phyloP scores from a whole-genome alignment of 2,888 invertebrate genomes.

The Cataglyphis altisquamis region DNA sequence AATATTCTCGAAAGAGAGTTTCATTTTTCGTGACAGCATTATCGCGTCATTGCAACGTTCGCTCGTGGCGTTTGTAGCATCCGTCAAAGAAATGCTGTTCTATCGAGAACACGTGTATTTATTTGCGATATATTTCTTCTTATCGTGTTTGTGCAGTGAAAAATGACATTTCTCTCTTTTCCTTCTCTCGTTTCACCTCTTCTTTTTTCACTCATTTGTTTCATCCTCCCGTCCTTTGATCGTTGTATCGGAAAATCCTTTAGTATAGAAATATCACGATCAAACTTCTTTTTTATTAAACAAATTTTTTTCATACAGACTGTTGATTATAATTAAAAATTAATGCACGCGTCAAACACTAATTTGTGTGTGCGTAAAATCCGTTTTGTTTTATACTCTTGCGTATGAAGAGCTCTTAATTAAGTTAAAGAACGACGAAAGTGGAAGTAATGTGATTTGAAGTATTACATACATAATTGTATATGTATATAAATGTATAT shows the following conservation, averaged over 20 bases:
- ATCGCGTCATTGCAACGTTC: conserved; percentile 25
- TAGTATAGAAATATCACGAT: neutral
- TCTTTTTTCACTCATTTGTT: neutral
- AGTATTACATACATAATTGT: conserved; percentile 5
- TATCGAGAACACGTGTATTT: conserved; percentile 43
- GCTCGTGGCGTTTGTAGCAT: conserved; percentile 21
- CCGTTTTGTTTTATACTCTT: neutral
- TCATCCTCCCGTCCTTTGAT: neutral
- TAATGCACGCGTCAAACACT: conserved; percentile 23
- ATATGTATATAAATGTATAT: neutral
- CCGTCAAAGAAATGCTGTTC: conserved; percentile 39
- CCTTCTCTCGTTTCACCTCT: neutral
- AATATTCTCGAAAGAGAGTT: conserved; percentile 40
- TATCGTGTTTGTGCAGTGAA: conserved; percentile 26
- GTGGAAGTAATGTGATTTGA: conserved; percentile 9
- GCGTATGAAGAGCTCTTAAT: conserved; percentile 1
- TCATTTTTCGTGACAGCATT: conserved; percentile 42
- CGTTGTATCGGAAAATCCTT: conserved; percentile 23
- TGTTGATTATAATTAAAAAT: conserved; percentile 39
- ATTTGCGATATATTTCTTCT: conserved; percentile 46
- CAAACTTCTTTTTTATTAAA: conserved; percentile 35
- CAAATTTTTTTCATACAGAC: neutral
- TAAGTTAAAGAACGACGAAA: neutral
- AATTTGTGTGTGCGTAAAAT: neutral
- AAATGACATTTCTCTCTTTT: conserved; percentile 19